phyloP scores from a whole-genome alignment of 2,113 vertebrate species.

The Ailurus styani region DNA sequence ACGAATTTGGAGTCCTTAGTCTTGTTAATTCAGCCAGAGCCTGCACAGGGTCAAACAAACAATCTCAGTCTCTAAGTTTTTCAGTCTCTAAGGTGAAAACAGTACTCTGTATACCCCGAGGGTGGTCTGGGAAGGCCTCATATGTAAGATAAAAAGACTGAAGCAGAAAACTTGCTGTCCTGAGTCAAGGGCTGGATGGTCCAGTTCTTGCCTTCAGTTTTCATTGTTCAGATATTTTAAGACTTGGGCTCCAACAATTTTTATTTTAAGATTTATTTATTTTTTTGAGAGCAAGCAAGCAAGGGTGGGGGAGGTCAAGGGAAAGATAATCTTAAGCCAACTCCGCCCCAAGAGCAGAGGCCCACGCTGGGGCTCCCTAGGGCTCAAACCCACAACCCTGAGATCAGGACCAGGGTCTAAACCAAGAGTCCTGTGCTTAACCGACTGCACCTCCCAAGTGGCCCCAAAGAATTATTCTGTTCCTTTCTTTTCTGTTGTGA shows the following conservation, averaged over 20 bases:
- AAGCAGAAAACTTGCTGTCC: background rate
- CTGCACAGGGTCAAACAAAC: background rate
- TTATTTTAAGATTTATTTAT: background rate
- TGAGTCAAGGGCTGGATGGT: background rate
- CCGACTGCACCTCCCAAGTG: background rate
- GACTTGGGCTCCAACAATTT: background rate
- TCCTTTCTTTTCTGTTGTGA: background rate
- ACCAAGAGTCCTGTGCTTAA: background rate
- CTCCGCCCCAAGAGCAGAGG: background rate
- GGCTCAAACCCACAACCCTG: background rate
- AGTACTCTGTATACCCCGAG: too few relatives aligned
- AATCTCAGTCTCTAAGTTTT: background rate
- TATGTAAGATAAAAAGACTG: too few relatives aligned
- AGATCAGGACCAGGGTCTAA: background rate
- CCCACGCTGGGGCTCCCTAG: background rate
- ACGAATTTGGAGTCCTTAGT: background rate
- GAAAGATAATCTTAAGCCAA: background rate
- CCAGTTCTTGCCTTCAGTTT: background rate
- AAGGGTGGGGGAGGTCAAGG: background rate
- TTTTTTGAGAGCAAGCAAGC: background rate
- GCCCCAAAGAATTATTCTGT: background rate
- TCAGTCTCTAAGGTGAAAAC: background rate
- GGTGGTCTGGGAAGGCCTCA: background rate
- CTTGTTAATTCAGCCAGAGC: background rate
- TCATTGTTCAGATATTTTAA: background rate